Evolutionary conservation across 2,113 vertebrate genomes (phyloP).

Genomic region (Saguinus imperator): DNA sequence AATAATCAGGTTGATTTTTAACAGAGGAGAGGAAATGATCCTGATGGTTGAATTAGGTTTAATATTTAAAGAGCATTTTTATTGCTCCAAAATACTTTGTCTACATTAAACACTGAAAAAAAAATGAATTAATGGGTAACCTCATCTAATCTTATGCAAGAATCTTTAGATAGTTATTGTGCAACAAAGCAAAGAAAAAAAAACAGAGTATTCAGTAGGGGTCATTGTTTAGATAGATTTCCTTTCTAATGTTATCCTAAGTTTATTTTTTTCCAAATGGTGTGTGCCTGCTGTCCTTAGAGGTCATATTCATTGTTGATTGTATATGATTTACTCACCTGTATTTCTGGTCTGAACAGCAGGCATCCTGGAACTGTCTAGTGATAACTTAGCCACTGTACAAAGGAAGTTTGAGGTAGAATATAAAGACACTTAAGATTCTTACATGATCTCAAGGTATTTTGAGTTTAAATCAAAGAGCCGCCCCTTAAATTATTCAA

Average conservation of each 20-base stretch:
- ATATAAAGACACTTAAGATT: conserved; percentile 28
- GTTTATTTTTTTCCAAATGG: background rate
- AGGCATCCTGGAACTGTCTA: background rate
- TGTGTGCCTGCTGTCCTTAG: background rate
- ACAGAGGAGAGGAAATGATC: background rate
- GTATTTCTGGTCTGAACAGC: background rate
- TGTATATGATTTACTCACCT: background rate
- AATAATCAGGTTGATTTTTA: conserved; percentile 33
- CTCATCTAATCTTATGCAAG: background rate
- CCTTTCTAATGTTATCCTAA: background rate
- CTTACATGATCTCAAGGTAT: conserved; percentile 13
- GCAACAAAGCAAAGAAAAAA: background rate
- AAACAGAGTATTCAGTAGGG: background rate
- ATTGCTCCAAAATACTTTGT: background rate
- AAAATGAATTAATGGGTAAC: background rate
- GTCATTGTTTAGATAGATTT: background rate
- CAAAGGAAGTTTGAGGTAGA: background rate
- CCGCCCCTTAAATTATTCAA: conserved; percentile 24
- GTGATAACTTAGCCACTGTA: background rate
- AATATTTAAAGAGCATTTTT: conserved; percentile 57
- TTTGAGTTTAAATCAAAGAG: conserved; percentile 6
- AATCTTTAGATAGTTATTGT: background rate
- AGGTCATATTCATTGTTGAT: background rate
- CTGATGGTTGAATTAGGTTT: conserved; percentile 23
- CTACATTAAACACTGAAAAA: conserved; percentile 37